These are phyloP conservation scores for Cynaeus angustus DNA, from an alignment of 2,888 invertebrate genomes.

Conservation along the genomic window DNA sequence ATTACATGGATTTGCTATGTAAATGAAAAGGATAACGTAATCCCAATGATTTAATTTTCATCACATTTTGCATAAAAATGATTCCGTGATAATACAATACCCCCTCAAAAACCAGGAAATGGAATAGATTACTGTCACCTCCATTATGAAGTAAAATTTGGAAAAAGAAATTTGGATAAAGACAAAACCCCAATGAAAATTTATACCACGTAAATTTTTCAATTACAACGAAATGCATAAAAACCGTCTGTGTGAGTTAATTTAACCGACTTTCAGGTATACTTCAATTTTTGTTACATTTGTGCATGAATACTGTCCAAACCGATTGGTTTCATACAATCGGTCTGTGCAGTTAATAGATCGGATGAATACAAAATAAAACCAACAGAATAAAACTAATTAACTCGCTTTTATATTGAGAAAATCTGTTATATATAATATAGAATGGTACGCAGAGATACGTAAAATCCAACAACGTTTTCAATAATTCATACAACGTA, in stretches of 20 bases:
- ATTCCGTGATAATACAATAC: conserved; percentile 10
- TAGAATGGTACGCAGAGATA: conserved; percentile 37
- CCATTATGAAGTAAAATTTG: conserved; percentile 19
- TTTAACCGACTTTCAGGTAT: conserved; percentile 34
- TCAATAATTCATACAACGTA: conserved; percentile 55
- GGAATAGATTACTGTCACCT: conserved; percentile 22
- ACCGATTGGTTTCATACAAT: conserved; percentile 38
- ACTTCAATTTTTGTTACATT: conserved; percentile 20
- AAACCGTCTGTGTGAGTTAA: conserved; percentile 29
- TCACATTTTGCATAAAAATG: conserved; percentile 24
- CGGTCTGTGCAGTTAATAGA: conserved; percentile 32
- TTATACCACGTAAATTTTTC: conserved; percentile 28
- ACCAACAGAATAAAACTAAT: conserved; percentile 43
- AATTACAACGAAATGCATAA: conserved; percentile 33
- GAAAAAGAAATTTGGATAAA: conserved; percentile 19
- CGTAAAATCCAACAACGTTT: conserved; percentile 43
- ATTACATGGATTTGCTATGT: conserved; percentile 18
- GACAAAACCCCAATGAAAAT: conserved; percentile 28
- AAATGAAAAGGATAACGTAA: conserved; percentile 15
- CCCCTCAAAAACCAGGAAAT: conserved; percentile 7
- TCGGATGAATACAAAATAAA: conserved; percentile 37
- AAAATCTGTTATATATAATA: conserved; percentile 36
- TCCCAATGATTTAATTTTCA: conserved; percentile 14
- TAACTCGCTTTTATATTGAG: conserved; percentile 38
- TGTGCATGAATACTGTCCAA: conserved; percentile 19